Conservation (phyloP, 2,113 vertebrate species). For the Grammomys dolichurus region DNA sequence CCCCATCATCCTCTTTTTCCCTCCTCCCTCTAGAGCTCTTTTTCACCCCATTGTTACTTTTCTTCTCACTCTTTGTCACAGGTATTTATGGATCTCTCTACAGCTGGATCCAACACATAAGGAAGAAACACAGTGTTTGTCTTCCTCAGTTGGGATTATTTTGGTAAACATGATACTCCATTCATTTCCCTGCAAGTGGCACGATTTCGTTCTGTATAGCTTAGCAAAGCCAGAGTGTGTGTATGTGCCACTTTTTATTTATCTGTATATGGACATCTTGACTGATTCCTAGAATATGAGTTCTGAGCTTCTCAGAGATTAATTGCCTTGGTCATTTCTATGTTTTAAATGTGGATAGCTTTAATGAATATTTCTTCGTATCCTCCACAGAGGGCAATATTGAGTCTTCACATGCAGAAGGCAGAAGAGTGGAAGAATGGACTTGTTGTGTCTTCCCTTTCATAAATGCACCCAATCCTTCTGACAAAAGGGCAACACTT, state of each 20-base stretch:
- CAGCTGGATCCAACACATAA: neutral
- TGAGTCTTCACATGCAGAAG: neutral
- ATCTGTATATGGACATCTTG: too few relatives aligned
- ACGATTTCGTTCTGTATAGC: neutral
- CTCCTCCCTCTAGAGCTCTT: neutral
- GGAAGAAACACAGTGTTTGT: too few relatives aligned
- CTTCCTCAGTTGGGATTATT: neutral
- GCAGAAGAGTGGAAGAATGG: neutral
- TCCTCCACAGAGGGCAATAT: neutral
- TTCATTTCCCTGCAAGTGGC: neutral
- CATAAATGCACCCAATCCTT: neutral
- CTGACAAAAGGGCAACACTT: neutral
- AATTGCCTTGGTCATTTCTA: neutral
- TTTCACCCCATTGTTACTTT: too few relatives aligned
- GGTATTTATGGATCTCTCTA: neutral
- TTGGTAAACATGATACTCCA: neutral
- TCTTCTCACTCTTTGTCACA: neutral
- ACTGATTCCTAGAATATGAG: neutral
- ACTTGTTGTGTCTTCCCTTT: neutral
- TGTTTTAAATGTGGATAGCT: neutral
- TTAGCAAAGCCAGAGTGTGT: too few relatives aligned
- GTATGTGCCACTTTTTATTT: too few relatives aligned
- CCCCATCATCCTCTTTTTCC: neutral
- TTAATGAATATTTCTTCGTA: neutral
- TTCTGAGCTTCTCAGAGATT: conserved; percentile 26